These are phyloP conservation scores for Athalia circularis DNA, from an alignment of 2,888 invertebrate species.

Conservation along the genomic window DNA sequence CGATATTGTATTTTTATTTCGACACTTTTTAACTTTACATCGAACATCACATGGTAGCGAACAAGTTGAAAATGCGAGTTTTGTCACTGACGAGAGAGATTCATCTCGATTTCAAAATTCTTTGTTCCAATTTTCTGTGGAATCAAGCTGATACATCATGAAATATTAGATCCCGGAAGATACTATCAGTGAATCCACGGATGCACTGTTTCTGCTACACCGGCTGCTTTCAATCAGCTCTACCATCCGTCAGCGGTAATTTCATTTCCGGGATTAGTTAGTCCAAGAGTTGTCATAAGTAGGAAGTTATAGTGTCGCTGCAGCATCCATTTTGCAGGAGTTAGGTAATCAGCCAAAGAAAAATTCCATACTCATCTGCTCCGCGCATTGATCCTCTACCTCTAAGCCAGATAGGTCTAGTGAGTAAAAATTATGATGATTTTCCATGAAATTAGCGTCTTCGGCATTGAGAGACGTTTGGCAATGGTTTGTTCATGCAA, in stretches of 20 bases:
- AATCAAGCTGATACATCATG: constrained; percentile 1
- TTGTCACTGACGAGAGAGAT: background rate
- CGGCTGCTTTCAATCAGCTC: constrained; percentile 39
- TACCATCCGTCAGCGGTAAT: constrained; percentile 37
- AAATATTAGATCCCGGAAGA: constrained; percentile 39
- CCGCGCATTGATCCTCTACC: background rate
- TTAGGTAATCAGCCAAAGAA: background rate
- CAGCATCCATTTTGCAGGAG: constrained; percentile 16
- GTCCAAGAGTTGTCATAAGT: constrained; percentile 35
- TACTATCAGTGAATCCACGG: background rate
- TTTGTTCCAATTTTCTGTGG: background rate
- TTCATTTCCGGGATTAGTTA: constrained; percentile 41
- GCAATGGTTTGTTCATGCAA: constrained; percentile 67
- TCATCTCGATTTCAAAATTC: constrained; percentile 12
- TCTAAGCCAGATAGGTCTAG: background rate
- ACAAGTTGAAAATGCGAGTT: no score
- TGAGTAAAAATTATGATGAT: background rate
- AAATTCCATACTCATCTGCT: background rate
- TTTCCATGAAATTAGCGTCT: constrained; percentile 16
- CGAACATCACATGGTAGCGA: no score
- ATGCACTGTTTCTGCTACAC: constrained; percentile 13
- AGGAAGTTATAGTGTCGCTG: constrained; percentile 20
- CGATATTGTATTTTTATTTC: no score
- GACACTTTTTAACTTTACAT: no score
- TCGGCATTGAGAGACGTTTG: constrained; percentile 57